Evolutionary conservation across 2,113 vertebrate species (phyloP), one percentile per base, ranked within the genome.

Genomic region (Lipotes vexillifer): DNA sequence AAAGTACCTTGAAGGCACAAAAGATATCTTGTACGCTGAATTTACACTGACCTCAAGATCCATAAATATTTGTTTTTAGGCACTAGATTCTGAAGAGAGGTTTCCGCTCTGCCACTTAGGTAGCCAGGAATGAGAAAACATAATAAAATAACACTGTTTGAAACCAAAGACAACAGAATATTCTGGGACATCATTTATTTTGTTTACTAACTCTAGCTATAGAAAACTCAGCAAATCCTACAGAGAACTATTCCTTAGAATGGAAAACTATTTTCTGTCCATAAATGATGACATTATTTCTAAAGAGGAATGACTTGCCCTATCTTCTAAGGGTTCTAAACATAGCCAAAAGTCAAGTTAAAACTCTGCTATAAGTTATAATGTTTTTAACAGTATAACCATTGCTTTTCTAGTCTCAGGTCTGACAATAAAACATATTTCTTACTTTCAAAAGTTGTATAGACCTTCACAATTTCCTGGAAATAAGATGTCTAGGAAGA

Each of bases 131-230:
- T 38, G 44, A 88, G 81, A 85, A 83, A 65, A 61, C 9, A 41
- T 17, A 75, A 36, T 29, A 66, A 94, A 94, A 88, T 21, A 75
- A 75, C 6, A 66, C 88, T 38, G 55, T 77, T 92, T 93, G 59
- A 93, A 88, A 90, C 36, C 81, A 88, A 88, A 88, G 9, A 55
- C 10, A 61, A 90, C 15, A 59, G 52, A 72, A 33, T 49, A 69
- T 27, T 77, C 49, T 72, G 23, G 61, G 88, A 93, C 61, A 49
- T 61, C 93, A 94, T 95, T 84, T 88, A 80, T 97, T 87, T 94
- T 93, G 74, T 66, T 96, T 88, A 93, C 71, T 69, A 41, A 77
- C 75, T 81, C 52, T 88, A 29, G 21, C 63, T 61, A 69, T 11
- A 65, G 21, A 77, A 66, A 93, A 68, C 17, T 59, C 75, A 85